phyloP scores from a whole-genome alignment of 2,888 invertebrate genomes.

The Nyleta sp. region DNA sequence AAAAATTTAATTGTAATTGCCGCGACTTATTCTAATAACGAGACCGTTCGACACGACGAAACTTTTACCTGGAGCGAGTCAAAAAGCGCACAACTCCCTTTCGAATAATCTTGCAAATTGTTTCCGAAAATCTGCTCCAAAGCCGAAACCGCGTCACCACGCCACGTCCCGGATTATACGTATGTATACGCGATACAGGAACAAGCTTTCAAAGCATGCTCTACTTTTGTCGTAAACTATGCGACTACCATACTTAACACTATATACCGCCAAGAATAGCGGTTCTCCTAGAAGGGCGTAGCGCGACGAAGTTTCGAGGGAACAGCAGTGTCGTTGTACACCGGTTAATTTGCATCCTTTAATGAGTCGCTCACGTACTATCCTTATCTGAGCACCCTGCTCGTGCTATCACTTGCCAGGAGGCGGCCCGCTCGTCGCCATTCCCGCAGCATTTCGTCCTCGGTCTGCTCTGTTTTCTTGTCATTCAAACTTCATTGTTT shows the following conservation, averaged over 20 bases:
- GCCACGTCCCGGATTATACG: slow-evolving; percentile 24
- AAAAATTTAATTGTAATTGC: slow-evolving; percentile 23
- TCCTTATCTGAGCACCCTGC: slow-evolving; percentile 76
- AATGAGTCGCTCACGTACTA: slow-evolving; percentile 80
- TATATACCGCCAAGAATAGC: slow-evolving; percentile 54
- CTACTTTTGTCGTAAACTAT: slow-evolving; percentile 69
- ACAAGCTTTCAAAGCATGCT: slow-evolving; percentile 70
- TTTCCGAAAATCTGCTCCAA: slow-evolving; percentile 22
- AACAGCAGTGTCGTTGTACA: slow-evolving; percentile 64
- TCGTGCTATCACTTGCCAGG: slow-evolving; percentile 39
- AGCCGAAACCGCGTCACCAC: slow-evolving; percentile 12
- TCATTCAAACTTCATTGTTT: slow-evolving; percentile 54
- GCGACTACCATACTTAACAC: slow-evolving; percentile 52
- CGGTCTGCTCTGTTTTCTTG: slow-evolving; percentile 51
- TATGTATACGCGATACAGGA: slow-evolving; percentile 64
- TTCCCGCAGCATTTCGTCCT: slow-evolving; percentile 31
- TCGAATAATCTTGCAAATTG: slow-evolving; percentile 20
- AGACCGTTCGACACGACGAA: too few species aligned
- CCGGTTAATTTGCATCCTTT: slow-evolving; percentile 81
- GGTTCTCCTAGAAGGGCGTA: slow-evolving; percentile 65
- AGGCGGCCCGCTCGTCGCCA: slow-evolving; percentile 24
- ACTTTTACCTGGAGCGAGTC: too few species aligned
- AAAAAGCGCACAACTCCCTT: too few species aligned
- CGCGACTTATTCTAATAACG: too few species aligned
- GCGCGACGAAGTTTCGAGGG: slow-evolving; percentile 70